Evolutionary conservation across 2,888 invertebrate species (phyloP).

Genomic region (Nomada fabriciana): DNA sequence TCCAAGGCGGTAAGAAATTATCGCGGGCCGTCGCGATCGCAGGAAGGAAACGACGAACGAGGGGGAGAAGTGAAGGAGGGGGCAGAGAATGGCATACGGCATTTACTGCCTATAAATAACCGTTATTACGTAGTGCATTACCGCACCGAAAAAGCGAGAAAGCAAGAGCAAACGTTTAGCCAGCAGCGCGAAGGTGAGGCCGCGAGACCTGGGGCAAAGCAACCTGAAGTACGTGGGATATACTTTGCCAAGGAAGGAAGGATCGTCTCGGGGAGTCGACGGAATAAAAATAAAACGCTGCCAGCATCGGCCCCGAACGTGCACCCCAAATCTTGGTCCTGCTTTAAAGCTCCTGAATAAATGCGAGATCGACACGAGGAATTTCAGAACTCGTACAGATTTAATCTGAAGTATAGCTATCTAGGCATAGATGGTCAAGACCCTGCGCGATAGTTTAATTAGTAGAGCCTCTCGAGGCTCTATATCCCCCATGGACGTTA

Average conservation of each 20-base stretch:
- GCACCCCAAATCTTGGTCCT: not conserved
- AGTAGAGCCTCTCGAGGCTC: not conserved
- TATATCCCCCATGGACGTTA: too few species aligned
- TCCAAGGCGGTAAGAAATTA: slow-evolving; percentile 53
- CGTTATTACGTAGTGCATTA: slow-evolving; percentile 69
- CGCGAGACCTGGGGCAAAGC: slow-evolving; percentile 30
- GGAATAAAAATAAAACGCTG: slow-evolving; percentile 18
- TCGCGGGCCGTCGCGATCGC: slow-evolving; percentile 37
- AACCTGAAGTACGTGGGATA: slow-evolving; percentile 1
- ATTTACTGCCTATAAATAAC: slow-evolving; percentile 72
- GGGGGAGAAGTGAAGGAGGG: slow-evolving; percentile 19
- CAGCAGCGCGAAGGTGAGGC: slow-evolving; percentile 48
- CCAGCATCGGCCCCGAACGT: not conserved
- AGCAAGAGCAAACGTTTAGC: slow-evolving; percentile 55
- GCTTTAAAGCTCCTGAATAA: not conserved
- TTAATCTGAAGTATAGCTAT: too few species aligned
- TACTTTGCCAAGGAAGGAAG: slow-evolving; percentile 35
- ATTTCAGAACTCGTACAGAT: not conserved
- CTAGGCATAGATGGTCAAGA: too few species aligned
- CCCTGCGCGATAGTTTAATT: not conserved
- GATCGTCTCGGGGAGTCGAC: slow-evolving; percentile 14
- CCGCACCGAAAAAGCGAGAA: slow-evolving; percentile 55
- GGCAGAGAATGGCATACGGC: slow-evolving; percentile 46
- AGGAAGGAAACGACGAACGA: slow-evolving; percentile 35
- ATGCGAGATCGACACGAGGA: too few species aligned